Conservation (phyloP, 2,888 invertebrate species). For the Caenorhabditis zanzibari region DNA sequence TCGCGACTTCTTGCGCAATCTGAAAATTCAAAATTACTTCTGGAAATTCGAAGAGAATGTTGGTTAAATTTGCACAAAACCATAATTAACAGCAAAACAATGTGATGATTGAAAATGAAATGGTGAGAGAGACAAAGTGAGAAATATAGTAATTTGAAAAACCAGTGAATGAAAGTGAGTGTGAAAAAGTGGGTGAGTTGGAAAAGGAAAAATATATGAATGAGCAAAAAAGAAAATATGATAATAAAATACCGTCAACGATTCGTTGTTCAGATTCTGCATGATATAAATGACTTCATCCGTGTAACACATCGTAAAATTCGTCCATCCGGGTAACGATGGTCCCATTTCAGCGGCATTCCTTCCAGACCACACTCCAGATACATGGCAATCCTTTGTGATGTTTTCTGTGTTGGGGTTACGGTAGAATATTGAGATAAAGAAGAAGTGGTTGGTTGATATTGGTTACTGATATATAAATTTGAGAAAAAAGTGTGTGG, state of each 20-base stretch:
- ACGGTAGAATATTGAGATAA: slow-evolving; percentile 13
- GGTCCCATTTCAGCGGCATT: slow-evolving; percentile 72
- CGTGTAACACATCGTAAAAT: slow-evolving; percentile 82
- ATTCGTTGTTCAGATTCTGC: slow-evolving; percentile 80
- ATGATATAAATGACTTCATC: slow-evolving; percentile 81
- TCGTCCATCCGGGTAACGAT: slow-evolving; percentile 82
- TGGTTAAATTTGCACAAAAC: slow-evolving; percentile 13
- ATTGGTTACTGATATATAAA: slow-evolving; percentile 4
- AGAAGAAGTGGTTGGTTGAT: slow-evolving; percentile 11
- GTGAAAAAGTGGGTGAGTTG: slow-evolving; percentile 38
- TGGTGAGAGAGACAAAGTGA: slow-evolving; percentile 12
- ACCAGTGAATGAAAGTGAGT: slow-evolving; percentile 8
- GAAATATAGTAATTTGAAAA: background rate
- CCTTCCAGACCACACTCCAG: slow-evolving; percentile 80
- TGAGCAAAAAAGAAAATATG: background rate
- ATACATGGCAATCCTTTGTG: slow-evolving; percentile 80
- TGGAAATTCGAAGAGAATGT: background rate
- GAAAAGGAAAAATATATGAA: slow-evolving; percentile 15
- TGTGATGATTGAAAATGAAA: slow-evolving; percentile 31
- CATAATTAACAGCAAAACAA: background rate
- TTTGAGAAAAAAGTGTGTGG: slow-evolving; percentile 17
- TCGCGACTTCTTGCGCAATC: slow-evolving; percentile 92
- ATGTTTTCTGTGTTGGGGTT: slow-evolving; percentile 72
- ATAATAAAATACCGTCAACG: slow-evolving; percentile 74
- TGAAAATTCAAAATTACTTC: slow-evolving; percentile 75